phyloP scores from a whole-genome alignment of 2,797 vertebrate species.

The Paramormyrops hopkinsi region DNA sequence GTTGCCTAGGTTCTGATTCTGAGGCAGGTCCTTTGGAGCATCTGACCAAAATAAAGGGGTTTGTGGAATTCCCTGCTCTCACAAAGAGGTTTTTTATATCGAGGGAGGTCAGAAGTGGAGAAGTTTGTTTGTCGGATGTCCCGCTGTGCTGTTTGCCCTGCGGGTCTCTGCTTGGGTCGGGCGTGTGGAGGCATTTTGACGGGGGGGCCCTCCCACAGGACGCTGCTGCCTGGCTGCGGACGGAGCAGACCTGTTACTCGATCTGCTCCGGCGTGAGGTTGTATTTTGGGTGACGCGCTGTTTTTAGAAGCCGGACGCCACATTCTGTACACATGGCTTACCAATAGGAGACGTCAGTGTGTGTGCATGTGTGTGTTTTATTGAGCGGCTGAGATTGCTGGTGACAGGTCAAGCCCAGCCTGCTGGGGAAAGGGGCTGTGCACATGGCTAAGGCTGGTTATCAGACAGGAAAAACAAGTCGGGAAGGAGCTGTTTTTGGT shows the following conservation, averaged over 20 bases:
- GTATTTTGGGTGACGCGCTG: slow-evolving; percentile 3
- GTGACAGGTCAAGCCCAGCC: neutral
- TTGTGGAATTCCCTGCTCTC: neutral
- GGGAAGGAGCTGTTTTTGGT: neutral
- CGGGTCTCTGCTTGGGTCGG: neutral
- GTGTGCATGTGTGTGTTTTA: neutral
- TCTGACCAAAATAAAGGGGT: neutral
- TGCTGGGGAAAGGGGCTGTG: neutral
- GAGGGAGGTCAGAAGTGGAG: neutral
- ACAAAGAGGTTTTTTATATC: neutral
- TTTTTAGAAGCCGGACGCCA: neutral
- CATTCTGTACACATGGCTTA: neutral
- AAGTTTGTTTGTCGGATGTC: neutral
- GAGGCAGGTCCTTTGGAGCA: neutral
- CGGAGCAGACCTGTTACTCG: neutral
- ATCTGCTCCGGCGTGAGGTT: neutral
- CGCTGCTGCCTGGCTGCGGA: neutral
- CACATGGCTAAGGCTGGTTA: neutral
- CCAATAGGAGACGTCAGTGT: neutral
- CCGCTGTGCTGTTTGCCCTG: neutral
- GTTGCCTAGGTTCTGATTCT: neutral
- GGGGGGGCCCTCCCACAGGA: neutral
- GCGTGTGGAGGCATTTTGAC: neutral
- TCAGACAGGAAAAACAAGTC: neutral
- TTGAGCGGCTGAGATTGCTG: neutral